A percentile compares a stretch with the other conserved stretches of the same genome.
Evolutionary conservation across 2,888 invertebrate genomes (phyloP).

Genomic region (Ormia ochracea): DNA sequence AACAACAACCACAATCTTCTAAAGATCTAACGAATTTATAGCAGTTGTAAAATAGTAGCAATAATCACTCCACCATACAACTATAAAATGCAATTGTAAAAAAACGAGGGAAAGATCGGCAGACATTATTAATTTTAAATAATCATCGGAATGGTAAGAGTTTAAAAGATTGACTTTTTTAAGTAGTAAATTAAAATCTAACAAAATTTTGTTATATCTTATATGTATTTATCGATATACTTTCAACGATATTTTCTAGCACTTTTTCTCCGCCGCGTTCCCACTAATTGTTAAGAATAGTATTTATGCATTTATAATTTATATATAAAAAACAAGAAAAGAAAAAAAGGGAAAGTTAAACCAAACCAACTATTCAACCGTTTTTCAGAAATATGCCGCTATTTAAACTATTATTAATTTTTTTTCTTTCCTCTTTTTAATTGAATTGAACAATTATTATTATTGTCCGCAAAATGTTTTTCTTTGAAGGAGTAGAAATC

Average conservation of each 20-base stretch:
- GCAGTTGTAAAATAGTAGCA: slow-evolving; percentile 63
- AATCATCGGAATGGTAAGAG: slow-evolving; percentile 31
- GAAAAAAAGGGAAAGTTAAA: not conserved
- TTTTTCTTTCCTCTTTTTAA: not conserved
- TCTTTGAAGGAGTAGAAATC: no score
- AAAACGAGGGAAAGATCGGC: slow-evolving; percentile 9
- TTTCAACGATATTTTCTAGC: not conserved
- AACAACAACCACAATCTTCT: slow-evolving; percentile 62
- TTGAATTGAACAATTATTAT: slow-evolving; percentile 16
- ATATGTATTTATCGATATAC: not conserved
- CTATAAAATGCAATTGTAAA: not conserved
- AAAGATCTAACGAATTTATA: slow-evolving; percentile 71
- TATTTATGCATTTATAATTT: slow-evolving; percentile 48
- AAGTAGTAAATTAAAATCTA: not conserved
- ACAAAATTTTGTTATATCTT: slow-evolving; percentile 8
- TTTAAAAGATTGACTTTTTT: slow-evolving; percentile 27
- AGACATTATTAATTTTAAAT: slow-evolving; percentile 26
- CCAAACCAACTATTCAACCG: not conserved
- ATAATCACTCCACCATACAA: not conserved
- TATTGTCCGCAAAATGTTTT: not conserved
- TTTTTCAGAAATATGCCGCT: slow-evolving; percentile 5
- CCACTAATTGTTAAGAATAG: slow-evolving; percentile 7
- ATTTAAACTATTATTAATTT: slow-evolving; percentile 3
- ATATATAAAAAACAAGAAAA: not conserved
- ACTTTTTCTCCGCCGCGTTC: not conserved